Evolutionary conservation across 2,888 invertebrate genomes (phyloP).

Genomic region (Eupithecia inturbata): DNA sequence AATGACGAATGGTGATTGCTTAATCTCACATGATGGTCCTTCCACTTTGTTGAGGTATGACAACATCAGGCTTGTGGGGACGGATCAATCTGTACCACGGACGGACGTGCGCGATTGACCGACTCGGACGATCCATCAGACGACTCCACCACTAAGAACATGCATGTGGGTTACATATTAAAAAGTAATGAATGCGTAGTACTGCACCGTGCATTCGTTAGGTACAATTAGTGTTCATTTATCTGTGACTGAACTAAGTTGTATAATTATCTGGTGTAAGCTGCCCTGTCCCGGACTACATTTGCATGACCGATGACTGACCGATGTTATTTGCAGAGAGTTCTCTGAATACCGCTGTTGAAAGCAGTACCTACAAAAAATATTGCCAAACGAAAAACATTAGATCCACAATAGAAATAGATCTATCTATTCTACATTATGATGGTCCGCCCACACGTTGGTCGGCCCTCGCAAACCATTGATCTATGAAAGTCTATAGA

Average conservation of each 20-base stretch:
- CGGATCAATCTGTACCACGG: not conserved
- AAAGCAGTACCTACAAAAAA: not conserved
- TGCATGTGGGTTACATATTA: no score
- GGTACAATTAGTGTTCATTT: not conserved
- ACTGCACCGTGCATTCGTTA: not conserved
- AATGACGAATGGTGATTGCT: not conserved
- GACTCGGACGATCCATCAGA: not conserved
- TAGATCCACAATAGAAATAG: not conserved
- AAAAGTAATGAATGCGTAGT: not conserved
- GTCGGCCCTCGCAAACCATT: not conserved
- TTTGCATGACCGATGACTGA: not conserved
- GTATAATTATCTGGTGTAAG: not conserved
- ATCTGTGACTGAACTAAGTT: not conserved
- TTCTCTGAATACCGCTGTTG: not conserved
- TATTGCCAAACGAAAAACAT: not conserved
- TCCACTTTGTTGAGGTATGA: not conserved
- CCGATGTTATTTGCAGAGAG: not conserved
- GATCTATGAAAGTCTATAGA: no score
- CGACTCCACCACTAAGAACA: no score
- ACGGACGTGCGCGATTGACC: not conserved
- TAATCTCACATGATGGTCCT: not conserved
- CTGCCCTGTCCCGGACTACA: not conserved
- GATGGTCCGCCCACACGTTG: not conserved
- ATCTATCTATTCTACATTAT: not conserved
- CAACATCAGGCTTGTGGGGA: not conserved